phyloP scores from a whole-genome alignment of 2,888 invertebrate species.

The Noctua janthe region DNA sequence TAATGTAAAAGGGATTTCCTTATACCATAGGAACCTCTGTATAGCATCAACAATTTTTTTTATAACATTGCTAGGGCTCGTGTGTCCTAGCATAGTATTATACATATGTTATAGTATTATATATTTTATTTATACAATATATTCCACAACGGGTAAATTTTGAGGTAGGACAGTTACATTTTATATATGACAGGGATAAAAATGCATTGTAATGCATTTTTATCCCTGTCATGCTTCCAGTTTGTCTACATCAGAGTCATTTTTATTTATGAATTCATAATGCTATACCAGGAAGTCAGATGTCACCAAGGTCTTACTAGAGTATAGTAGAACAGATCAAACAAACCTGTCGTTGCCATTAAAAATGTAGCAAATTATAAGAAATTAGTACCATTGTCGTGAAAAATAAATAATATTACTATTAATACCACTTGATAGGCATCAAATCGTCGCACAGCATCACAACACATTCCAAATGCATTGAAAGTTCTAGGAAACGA shows the following conservation, averaged over 20 bases:
- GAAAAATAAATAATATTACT: background rate
- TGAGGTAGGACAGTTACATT: constrained; percentile 1
- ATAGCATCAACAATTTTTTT: background rate
- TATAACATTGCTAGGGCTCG: background rate
- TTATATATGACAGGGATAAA: background rate
- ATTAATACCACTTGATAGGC: background rate
- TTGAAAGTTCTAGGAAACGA: constrained; percentile 19
- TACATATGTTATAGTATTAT: background rate
- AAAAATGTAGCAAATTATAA: background rate
- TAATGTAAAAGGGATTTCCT: background rate
- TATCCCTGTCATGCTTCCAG: no score
- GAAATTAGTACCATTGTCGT: background rate
- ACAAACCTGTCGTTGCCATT: background rate
- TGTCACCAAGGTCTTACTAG: constrained; percentile 36
- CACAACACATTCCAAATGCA: background rate
- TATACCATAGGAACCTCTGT: background rate
- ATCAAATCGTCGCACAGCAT: constrained; percentile 8
- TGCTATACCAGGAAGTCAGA: constrained; percentile 36
- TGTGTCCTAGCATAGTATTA: background rate
- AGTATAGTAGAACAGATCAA: constrained; percentile 3
- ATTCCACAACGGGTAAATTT: background rate
- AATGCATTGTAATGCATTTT: background rate
- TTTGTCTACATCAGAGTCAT: background rate
- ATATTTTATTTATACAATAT: background rate
- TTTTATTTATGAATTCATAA: constrained; percentile 10